phyloP scores from a whole-genome alignment of 2,113 vertebrate species.

The Ochotona curzoniae region DNA sequence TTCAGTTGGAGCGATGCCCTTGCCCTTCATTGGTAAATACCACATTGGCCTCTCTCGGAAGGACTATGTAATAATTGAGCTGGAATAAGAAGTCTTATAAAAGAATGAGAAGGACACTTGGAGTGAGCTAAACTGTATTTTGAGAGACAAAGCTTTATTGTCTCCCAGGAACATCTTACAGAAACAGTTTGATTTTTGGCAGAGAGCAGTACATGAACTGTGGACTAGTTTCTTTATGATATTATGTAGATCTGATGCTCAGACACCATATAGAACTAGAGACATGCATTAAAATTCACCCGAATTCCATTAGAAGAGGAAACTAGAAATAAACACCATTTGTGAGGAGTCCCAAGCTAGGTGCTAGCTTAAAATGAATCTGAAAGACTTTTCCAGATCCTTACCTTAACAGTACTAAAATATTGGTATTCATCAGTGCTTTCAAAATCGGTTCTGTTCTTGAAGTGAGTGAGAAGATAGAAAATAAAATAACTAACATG shows the following conservation, averaged over 20 bases:
- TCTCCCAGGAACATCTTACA: neutral
- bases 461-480: neutral
- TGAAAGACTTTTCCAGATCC: conserved; percentile 14
- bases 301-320: neutral
- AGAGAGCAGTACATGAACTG: conserved; percentile 36
- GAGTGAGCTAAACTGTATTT: neutral
- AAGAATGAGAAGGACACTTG: neutral
- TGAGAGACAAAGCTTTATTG: neutral
- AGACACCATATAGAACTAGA: neutral
- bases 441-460: conserved; percentile 33
- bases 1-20: neutral
- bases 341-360: neutral
- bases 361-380: neutral
- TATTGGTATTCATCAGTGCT: neutral
- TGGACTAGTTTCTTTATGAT: neutral
- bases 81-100: neutral
- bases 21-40: neutral
- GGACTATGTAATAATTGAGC: neutral
- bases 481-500: conserved; percentile 15
- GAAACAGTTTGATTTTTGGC: neutral
- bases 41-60: neutral
- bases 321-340: neutral
- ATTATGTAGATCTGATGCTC: neutral
- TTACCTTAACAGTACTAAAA: neutral
- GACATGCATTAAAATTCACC: neutral